These are phyloP conservation scores for Aporophyla lueneburgensis DNA, from an alignment of 2,888 invertebrate genomes.

Conservation along the genomic window DNA sequence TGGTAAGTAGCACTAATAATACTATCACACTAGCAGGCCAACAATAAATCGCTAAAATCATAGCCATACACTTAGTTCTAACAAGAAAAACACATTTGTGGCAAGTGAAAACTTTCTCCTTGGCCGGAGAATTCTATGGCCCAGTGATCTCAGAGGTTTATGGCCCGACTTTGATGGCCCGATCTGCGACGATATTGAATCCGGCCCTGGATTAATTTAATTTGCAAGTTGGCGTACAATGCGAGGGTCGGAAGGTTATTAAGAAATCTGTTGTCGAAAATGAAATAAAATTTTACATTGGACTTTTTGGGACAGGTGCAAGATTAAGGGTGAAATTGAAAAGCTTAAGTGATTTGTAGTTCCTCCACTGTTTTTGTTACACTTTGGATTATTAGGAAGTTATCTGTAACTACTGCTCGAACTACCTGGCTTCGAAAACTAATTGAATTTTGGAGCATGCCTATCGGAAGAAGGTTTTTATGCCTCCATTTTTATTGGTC, in stretches of 20 bases:
- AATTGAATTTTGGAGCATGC: neutral
- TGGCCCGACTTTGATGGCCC: constrained; percentile 74
- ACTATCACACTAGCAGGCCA: constrained; percentile 22
- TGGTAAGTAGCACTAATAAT: constrained; percentile 7
- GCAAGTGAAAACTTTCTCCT: constrained; percentile 76
- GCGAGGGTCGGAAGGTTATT: constrained; percentile 70
- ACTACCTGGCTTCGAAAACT: constrained; percentile 10
- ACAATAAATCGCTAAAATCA: constrained; percentile 59
- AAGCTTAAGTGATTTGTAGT: constrained; percentile 53
- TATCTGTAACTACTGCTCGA: constrained; percentile 14
- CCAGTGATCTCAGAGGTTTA: constrained; percentile 73
- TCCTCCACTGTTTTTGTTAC: constrained; percentile 43
- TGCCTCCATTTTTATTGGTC: neutral
- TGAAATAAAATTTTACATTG: constrained; percentile 63
- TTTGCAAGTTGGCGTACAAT: constrained; percentile 76
- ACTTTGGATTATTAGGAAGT: constrained; percentile 25
- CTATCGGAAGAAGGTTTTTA: neutral
- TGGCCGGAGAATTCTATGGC: constrained; percentile 69
- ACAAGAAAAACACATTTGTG: constrained; percentile 86
- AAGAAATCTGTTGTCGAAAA: constrained; percentile 72
- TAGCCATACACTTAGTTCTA: constrained; percentile 64
- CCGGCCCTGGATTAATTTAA: constrained; percentile 80
- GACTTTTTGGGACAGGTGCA: constrained; percentile 47
- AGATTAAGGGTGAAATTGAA: constrained; percentile 40
- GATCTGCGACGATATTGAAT: constrained; percentile 76